Percentiles rank a stretch among this genome's conserved stretches.
Evolutionary conservation across 2,888 invertebrate species (phyloP).

Genomic region (Halocaridina rubra): DNA sequence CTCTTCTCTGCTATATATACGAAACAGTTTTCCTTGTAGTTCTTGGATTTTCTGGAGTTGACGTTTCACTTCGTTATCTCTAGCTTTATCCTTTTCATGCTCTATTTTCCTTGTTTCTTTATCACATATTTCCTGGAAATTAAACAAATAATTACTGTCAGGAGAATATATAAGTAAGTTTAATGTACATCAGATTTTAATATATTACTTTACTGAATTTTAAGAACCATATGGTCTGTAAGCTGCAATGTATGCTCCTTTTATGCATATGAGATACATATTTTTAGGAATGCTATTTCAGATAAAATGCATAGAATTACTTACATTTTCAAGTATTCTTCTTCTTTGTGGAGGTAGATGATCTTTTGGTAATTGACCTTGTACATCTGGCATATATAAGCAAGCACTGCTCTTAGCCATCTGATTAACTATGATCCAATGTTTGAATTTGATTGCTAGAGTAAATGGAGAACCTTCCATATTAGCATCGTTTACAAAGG

Average conservation of each 20-base stretch:
- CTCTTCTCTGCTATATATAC: background rate
- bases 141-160: too few species aligned
- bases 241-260: too few species aligned
- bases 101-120: background rate
- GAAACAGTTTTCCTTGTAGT: background rate
- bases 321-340: background rate
- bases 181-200: too few species aligned
- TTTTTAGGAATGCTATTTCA: too few species aligned
- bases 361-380: background rate
- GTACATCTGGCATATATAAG: background rate
- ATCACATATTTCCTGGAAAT: conserved; percentile 12
- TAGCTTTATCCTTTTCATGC: conserved; percentile 4
- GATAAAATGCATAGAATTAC: too few species aligned
- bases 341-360: background rate
- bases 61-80: background rate
- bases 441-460: background rate
- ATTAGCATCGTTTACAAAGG: background rate
- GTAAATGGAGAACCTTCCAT: background rate
- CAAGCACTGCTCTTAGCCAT: background rate
- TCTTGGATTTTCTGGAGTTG: background rate
- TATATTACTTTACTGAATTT: too few species aligned
- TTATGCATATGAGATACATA: too few species aligned
- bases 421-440: background rate
- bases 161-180: too few species aligned
- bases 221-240: too few species aligned